Base-by-base conservation (phyloP, 2,888 invertebrate species). In the Furcula furcula region DNA sequence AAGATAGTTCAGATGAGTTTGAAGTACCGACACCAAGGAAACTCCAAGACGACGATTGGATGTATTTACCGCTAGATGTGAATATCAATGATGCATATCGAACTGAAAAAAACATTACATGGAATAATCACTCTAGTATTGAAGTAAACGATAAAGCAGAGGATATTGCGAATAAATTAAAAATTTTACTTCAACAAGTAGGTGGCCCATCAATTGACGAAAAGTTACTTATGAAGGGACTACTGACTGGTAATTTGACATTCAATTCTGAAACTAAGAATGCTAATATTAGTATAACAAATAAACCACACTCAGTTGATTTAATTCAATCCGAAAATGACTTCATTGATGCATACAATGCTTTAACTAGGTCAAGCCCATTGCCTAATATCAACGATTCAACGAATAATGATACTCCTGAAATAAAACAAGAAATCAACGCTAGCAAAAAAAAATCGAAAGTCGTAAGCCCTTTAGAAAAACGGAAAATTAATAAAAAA, bases 1-100 rank as follows among this genome's bases (percentile, higher is more conserved):
- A 83, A 66, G 81, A 86, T 75, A 87, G 88, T 72, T 88, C 88
- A 65, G 87, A 87, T 75, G 87, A 88, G 70, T 79, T 66, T 63
- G 86, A 84, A 65, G 75, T 67, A 50, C 65, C 74, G 53, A 61
- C 65, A 51, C 61, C 61, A 54, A 63, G 65, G 43, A 72, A 65
- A 67, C 64, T 65, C 46, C 71, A 71, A 69, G 81, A 77, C 49
- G 84, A 84, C 62, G 83, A 85, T 67, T 84, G 83, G 86, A 78
- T 80, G 82, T 82, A 80, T 62, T 75, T 83, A 63, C 84, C 83
- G 39, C 52, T 78, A 51, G 71, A 77, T 41, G 49, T 55, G 39
- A 61, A 57, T 31, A 29, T 46, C 22, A 43, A 54, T 36, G 50
- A 55, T 23, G 28, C 20, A 36, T 50, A 56, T 29, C 43, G 48